A percentile compares a stretch with the other conserved stretches of the same genome.
Conservation (phyloP, 2,888 invertebrate species). For the Lycocerus yunnanus region DNA sequence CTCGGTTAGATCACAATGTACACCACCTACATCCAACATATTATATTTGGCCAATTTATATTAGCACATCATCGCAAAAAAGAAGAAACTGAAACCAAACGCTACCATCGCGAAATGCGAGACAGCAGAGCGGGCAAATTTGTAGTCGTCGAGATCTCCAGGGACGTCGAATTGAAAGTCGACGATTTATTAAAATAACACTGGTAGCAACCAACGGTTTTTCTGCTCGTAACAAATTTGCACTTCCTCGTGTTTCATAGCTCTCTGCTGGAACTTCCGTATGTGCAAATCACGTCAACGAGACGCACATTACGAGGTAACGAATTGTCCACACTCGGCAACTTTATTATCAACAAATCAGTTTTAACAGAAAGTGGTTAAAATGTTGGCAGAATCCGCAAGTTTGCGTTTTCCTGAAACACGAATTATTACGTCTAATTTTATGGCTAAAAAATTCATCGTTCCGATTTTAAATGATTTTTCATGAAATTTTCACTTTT, state of each 20-base stretch:
- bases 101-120: not conserved
- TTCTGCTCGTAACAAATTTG: not conserved
- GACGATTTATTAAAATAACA: not conserved
- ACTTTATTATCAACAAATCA: not conserved
- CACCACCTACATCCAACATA: conserved; percentile 23
- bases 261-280: not conserved
- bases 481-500: not conserved
- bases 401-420: not conserved
- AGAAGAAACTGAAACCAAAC: not conserved
- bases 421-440: not conserved
- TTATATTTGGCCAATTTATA: not conserved
- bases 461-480: not conserved
- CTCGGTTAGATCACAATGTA: conserved; percentile 30
- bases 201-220: not conserved
- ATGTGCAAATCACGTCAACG: not conserved
- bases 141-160: not conserved
- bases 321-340: not conserved
- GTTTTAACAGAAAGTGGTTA: not conserved
- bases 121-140: not conserved
- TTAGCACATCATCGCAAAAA: not conserved
- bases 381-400: not conserved
- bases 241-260: not conserved
- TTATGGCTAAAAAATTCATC: not conserved
- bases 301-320: not conserved
- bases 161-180: not conserved